Percentiles rank a stretch among this genome's conserved stretches.
phyloP scores from a whole-genome alignment of 2,113 vertebrate species.

The Xerus inauris region DNA sequence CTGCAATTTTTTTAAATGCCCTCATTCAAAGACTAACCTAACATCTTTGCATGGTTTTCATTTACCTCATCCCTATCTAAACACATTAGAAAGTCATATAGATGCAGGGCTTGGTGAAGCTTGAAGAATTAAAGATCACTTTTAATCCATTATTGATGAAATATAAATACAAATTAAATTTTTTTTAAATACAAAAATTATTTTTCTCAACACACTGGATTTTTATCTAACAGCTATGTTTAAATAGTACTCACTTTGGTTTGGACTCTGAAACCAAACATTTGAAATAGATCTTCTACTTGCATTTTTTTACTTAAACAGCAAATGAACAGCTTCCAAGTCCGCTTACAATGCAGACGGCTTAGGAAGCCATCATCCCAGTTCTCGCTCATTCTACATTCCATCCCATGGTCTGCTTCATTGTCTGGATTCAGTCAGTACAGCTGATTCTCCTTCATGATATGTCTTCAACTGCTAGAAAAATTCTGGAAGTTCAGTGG shows the following conservation, averaged over 20 bases:
- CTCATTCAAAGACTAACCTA: not conserved
- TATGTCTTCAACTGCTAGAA: not conserved
- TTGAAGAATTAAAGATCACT: not conserved
- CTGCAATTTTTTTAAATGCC: not conserved
- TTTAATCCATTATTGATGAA: not conserved
- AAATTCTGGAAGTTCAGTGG: not conserved
- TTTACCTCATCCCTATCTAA: not conserved
- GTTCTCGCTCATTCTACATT: not conserved
- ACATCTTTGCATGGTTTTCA: not conserved
- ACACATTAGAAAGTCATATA: not conserved
- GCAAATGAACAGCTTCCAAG: not conserved
- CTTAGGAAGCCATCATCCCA: not conserved
- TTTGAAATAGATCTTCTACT: not conserved
- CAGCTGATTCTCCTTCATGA: not conserved
- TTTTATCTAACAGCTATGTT: slow-evolving; percentile 1
- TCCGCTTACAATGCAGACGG: not conserved
- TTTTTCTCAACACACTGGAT: not conserved
- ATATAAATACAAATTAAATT: not conserved
- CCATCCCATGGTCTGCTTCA: not conserved
- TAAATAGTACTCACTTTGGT: not conserved
- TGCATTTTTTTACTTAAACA: not conserved
- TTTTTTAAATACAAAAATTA: not conserved
- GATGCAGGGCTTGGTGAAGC: not conserved
- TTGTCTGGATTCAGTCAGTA: not conserved
- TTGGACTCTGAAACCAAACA: not conserved